phyloP scores from a whole-genome alignment of 2,113 vertebrate genomes.

The Corythornis vintsioides region DNA sequence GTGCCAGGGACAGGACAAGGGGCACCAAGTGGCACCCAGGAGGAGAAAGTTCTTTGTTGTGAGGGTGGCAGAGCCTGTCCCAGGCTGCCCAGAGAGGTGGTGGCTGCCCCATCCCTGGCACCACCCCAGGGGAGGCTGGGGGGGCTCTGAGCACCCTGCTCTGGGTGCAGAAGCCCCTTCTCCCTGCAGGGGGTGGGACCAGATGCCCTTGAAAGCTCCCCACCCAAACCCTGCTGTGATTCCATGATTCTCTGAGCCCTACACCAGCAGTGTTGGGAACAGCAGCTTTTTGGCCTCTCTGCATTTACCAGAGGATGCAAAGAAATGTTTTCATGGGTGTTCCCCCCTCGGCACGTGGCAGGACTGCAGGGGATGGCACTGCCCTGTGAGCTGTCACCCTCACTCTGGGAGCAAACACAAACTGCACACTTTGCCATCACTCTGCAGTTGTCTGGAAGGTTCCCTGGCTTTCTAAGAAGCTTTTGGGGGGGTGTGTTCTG shows the following conservation, averaged over 20 bases:
- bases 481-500: conserved; percentile 22
- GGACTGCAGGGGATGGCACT: fast-evolving
- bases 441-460: not conserved
- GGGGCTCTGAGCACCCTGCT: no score
- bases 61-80: no score
- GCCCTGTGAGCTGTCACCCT: not conserved
- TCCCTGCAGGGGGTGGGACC: not conserved
- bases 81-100: no score
- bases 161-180: no score
- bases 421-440: not conserved
- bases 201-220: not conserved
- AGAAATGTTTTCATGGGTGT: not conserved
- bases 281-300: not conserved
- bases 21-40: no score
- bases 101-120: no score
- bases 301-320: fast-evolving
- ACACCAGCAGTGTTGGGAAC: not conserved
- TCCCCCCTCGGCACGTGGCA: fast-evolving
- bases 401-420: not conserved
- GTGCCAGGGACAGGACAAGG: no score
- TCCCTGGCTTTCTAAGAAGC: conserved; percentile 26
- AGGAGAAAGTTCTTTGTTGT: no score
- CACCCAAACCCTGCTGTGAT: no score
- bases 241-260: not conserved
- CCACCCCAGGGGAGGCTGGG: no score